These are phyloP conservation scores for Siphlonurus alternatus DNA, from an alignment of 2,888 invertebrate species.

Conservation along the genomic window DNA sequence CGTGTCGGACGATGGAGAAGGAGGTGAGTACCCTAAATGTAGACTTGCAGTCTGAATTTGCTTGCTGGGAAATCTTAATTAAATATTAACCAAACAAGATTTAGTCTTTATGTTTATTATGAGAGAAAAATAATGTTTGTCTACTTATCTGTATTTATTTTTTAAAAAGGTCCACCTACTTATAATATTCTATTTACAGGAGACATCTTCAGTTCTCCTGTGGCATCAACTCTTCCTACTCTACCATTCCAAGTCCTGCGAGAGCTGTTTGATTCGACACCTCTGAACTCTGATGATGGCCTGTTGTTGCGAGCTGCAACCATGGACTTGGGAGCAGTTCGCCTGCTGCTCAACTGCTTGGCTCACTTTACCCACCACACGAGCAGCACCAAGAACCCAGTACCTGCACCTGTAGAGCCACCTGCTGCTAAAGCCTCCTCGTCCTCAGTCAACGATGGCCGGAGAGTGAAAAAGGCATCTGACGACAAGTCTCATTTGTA, in stretches of 20 bases:
- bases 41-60: too few relatives aligned
- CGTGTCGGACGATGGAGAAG: slow-evolving; percentile 82
- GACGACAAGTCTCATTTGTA: slow-evolving; percentile 64
- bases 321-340: slow-evolving; percentile 68
- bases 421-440: background rate
- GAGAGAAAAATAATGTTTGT: background rate
- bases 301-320: slow-evolving; percentile 56
- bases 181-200: slow-evolving; percentile 26
- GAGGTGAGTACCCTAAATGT: slow-evolving; percentile 38
- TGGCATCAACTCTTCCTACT: slow-evolving; percentile 49
- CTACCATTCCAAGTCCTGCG: slow-evolving; percentile 66
- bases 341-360: slow-evolving; percentile 71
- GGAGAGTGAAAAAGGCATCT: slow-evolving; percentile 20
- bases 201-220: slow-evolving; percentile 51
- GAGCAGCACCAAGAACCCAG: background rate
- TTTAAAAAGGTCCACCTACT: slow-evolving; percentile 1
- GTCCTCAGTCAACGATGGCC: background rate
- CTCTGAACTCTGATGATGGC: slow-evolving; percentile 59
- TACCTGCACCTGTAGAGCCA: background rate
- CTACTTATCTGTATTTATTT: background rate
- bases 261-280: slow-evolving; percentile 57
- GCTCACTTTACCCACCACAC: slow-evolving; percentile 74
- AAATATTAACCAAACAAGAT: too few relatives aligned
- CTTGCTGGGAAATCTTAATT: too few relatives aligned
- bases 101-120: background rate